Base-by-base conservation (phyloP, 2,113 vertebrate genomes). In the Lampris megalopsis region DNA sequence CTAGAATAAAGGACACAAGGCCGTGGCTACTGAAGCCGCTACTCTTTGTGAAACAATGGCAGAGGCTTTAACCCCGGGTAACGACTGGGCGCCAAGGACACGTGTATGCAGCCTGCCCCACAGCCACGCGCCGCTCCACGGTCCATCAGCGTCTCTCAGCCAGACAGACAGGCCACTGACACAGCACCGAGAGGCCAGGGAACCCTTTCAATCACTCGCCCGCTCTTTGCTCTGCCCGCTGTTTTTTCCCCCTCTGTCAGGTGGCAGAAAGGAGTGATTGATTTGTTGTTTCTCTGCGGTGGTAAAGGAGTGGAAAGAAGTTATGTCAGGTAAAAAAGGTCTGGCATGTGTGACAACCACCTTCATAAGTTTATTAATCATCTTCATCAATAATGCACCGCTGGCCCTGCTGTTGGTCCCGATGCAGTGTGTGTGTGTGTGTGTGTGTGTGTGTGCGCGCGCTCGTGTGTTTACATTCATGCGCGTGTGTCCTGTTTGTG, bases 301-400 rank as follows among this genome's bases (percentile, higher is more conserved):
- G 11, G 63, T 83, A 80, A 89, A 87, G 61, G 60, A 77, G 69
- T 62, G 52, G 53, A 78, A 74, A 78, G 74, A 87, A 81, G 77
- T 82, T 82, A 71, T 73, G 79, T 81, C 75, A 58, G 63, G 43
- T 70, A 41, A 58, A 73, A 91, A 79, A 54, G 76, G 83, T 89
- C 92, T 93, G 94, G 93, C 95, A 64, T 77, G 92, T 94, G 86
- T 89, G 86, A 88, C 89, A 91, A 72, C 43, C 89, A 85, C 94
- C 95, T 96, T 95, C 94, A 95, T 95, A 95, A 95, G 94, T 97
- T 97, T 96, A 96, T 96, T 96, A 96, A 96, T 96, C 95, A 95
- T 94, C 94, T 93, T 95, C 95, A 96, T 96, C 95, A 95, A 95
- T 96, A 96, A 95, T 96, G 93, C 93, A 95, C 92, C 93, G 88